Evolutionary conservation across 2,888 invertebrate genomes (phyloP).

Genomic region (Thyatira batis): DNA sequence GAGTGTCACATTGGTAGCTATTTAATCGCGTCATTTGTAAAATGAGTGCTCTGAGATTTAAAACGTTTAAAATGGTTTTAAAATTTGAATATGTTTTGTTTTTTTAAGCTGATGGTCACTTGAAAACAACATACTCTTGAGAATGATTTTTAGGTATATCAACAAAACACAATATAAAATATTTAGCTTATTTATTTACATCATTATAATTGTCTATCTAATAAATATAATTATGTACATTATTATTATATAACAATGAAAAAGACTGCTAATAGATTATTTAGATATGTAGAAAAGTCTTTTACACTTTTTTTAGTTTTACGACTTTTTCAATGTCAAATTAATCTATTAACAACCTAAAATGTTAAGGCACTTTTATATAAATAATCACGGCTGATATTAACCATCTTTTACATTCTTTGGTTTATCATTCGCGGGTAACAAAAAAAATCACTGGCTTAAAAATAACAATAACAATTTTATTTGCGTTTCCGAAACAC

Average conservation of each 20-base stretch:
- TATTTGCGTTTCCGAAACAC: too few species aligned
- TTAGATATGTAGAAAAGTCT: not conserved
- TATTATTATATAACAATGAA: not conserved
- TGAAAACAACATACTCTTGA: too few species aligned
- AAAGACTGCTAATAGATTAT: not conserved
- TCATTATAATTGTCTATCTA: not conserved
- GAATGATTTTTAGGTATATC: too few species aligned
- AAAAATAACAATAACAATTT: too few species aligned
- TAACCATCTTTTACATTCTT: not conserved
- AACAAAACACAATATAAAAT: not conserved
- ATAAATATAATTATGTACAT: not conserved
- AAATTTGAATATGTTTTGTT: too few species aligned
- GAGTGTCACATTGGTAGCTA: not conserved
- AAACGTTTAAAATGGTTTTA: not conserved
- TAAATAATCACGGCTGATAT: not conserved
- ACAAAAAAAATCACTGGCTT: too few species aligned
- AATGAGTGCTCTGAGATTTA: not conserved
- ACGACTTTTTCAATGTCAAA: not conserved
- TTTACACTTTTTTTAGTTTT: too few species aligned
- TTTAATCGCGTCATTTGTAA: not conserved
- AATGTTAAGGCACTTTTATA: not conserved
- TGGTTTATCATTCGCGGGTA: not conserved
- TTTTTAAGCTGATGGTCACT: too few species aligned
- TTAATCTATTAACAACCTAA: not conserved
- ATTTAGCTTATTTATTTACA: not conserved